Conservation (phyloP, 1,140 invertebrate genomes). For the Anastatus disparis region DNA sequence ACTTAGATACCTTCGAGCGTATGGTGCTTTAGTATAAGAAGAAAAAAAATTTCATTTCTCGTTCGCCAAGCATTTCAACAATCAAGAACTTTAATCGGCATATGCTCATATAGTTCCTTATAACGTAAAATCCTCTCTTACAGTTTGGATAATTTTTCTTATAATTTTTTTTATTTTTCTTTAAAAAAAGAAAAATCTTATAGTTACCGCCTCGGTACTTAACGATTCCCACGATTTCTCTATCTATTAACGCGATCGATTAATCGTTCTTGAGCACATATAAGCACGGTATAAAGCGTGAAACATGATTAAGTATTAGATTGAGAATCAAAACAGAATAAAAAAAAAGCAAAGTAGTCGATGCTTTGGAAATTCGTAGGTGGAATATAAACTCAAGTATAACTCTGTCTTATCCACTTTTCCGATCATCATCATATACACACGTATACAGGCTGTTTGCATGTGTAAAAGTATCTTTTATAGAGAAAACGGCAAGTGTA, state of each 20-base stretch:
- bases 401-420: neutral
- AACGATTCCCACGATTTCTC: slow-evolving; percentile 55
- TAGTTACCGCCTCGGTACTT: slow-evolving; percentile 30
- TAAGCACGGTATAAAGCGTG: neutral
- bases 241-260: slow-evolving; percentile 52
- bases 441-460: no score
- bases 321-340: no score
- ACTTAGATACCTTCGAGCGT: slow-evolving; percentile 22
- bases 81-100: slow-evolving; percentile 23
- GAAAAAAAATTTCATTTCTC: no score
- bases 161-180: no score
- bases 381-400: slow-evolving; percentile 5
- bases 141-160: no score
- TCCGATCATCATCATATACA: neutral
- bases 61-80: no score
- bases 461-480: no score
- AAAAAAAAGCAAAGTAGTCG: no score
- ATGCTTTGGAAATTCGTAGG: slow-evolving; percentile 18
- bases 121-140: slow-evolving; percentile 13
- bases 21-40: no score
- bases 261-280: slow-evolving; percentile 42
- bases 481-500: slow-evolving; percentile 17
- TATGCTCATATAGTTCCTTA: neutral
- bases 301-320: slow-evolving; percentile 32
- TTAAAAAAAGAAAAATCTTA: no score